Percentiles rank a stretch among this genome's conserved stretches.
Evolutionary conservation across 2,888 invertebrate species (phyloP).

Genomic region (Drosophila anceps): DNA sequence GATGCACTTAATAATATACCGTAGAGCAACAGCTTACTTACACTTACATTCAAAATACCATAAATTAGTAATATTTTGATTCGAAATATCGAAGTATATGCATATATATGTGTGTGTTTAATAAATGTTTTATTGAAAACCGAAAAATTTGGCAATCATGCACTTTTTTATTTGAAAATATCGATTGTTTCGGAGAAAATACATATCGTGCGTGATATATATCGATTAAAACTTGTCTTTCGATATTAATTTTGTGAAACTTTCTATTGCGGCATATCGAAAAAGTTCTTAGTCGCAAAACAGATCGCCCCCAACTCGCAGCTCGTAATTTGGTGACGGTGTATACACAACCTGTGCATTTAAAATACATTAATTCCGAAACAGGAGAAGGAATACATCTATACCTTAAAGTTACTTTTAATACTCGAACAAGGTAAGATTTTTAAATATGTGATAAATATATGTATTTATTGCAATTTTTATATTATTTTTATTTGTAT

Average conservation of each 20-base stretch:
- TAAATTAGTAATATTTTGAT: neutral
- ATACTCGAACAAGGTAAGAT: conserved; percentile 47
- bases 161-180: neutral
- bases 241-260: conserved; percentile 19
- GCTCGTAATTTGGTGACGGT: conserved; percentile 26
- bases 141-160: neutral
- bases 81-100: neutral
- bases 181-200: conserved; percentile 24
- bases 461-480: neutral
- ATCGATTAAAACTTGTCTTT: conserved; percentile 27
- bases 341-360: conserved; percentile 69
- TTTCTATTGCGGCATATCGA: conserved; percentile 20
- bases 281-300: conserved; percentile 53
- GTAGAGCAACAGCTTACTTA: neutral
- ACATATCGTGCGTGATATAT: neutral
- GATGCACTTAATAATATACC: conserved; percentile 13
- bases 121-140: neutral
- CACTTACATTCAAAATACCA: neutral
- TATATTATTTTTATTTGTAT: no score
- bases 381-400: conserved; percentile 61
- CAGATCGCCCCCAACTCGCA: conserved; percentile 54
- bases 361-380: conserved; percentile 65
- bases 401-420: conserved; percentile 28
- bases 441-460: conserved; percentile 18
- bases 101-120: neutral